These are phyloP conservation scores for Salvelinus alpinus DNA, from an alignment of 2,113 vertebrate species.

Conservation along the genomic window DNA sequence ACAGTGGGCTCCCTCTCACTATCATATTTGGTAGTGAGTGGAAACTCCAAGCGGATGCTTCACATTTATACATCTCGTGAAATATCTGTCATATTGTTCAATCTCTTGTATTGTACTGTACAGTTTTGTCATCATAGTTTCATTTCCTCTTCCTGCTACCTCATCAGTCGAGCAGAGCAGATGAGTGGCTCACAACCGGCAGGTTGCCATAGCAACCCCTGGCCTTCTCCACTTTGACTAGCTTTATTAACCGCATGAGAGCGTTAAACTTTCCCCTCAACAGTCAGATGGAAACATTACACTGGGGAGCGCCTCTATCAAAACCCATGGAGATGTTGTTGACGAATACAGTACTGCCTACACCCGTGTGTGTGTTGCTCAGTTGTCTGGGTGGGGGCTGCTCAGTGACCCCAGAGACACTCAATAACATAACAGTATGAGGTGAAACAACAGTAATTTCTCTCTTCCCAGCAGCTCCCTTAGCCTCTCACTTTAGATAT, in stretches of 20 bases:
- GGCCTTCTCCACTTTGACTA: slow-evolving; percentile 39
- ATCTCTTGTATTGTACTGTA: no score
- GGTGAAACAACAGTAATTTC: not conserved
- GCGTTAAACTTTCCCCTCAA: slow-evolving; percentile 27
- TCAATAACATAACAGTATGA: not conserved
- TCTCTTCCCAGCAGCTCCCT: not conserved
- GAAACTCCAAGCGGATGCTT: no score
- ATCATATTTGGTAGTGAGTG: no score
- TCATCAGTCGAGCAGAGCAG: slow-evolving; percentile 53
- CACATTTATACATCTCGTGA: no score
- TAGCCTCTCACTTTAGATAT: slow-evolving; percentile 24
- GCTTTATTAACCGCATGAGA: slow-evolving; percentile 45
- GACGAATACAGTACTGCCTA: not conserved
- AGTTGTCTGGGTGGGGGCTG: not conserved
- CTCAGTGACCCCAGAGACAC: not conserved
- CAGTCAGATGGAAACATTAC: not conserved
- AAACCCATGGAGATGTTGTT: not conserved
- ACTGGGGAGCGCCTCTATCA: not conserved
- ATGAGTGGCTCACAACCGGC: slow-evolving; percentile 47
- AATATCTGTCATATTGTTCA: no score
- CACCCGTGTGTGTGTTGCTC: not conserved
- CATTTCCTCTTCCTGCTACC: slow-evolving; percentile 30
- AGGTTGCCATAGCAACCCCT: slow-evolving; percentile 61
- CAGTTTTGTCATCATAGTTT: slow-evolving; percentile 1
- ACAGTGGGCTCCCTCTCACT: no score